A percentile compares a stretch with the other conserved stretches of the same genome.
Conservation (phyloP, 2,797 vertebrate genomes). For the Myotis pilosus region DNA sequence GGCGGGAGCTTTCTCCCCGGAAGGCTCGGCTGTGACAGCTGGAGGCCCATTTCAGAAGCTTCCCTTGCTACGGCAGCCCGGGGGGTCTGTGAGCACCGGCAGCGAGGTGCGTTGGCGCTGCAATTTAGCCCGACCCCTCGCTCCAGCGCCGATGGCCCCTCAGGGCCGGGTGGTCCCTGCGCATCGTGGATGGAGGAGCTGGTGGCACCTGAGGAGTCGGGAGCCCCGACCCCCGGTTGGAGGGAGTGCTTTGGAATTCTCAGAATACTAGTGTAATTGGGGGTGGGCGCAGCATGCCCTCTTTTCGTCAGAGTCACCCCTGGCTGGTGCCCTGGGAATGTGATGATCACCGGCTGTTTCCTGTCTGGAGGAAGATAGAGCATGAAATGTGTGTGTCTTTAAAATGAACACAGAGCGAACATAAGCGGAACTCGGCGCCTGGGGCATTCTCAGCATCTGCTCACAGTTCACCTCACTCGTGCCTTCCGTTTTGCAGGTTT, state of each 20-base stretch:
- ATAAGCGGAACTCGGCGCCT: background rate
- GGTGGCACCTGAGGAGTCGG: accelerated
- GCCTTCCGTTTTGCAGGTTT: conserved; percentile 86
- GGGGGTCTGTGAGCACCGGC: background rate
- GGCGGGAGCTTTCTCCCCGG: background rate
- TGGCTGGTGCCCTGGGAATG: background rate
- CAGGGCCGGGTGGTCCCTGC: accelerated
- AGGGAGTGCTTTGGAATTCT: background rate
- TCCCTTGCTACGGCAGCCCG: background rate
- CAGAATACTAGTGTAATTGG: background rate
- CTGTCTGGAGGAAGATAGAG: background rate
- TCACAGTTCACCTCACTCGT: background rate
- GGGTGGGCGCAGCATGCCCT: accelerated
- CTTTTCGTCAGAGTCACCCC: background rate
- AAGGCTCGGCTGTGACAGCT: background rate
- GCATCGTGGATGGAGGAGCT: background rate
- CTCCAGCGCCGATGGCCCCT: background rate
- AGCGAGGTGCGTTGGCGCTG: too few relatives aligned
- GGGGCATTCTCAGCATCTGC: background rate
- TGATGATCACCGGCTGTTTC: background rate
- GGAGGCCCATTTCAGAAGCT: background rate
- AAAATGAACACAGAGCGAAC: background rate
- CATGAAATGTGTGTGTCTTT: background rate
- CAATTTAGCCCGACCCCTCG: background rate
- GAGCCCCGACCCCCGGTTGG: background rate